Evolutionary conservation across 2,113 vertebrate species (phyloP).

Genomic region (Phalacrocorax pelagicus): DNA sequence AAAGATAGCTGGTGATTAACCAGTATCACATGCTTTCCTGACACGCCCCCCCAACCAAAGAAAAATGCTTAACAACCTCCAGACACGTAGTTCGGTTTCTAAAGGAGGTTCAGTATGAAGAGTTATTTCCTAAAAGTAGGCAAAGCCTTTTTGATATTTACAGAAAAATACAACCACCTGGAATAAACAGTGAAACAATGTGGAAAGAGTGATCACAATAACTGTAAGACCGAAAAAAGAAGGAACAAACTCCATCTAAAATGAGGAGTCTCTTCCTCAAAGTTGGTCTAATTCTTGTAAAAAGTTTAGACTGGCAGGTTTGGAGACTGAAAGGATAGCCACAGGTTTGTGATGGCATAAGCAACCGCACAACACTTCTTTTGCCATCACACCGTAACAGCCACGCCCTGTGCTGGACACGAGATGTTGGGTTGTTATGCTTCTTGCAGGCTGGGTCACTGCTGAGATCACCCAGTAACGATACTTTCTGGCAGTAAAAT

Average conservation of each 20-base stretch:
- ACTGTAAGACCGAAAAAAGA: neutral
- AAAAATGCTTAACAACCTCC: neutral
- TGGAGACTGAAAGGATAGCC: neutral
- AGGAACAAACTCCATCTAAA: neutral
- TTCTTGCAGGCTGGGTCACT: neutral
- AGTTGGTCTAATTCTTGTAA: neutral
- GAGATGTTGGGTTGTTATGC: neutral
- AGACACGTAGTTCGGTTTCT: neutral
- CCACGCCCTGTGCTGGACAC: neutral
- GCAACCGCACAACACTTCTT: neutral
- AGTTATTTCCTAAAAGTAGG: neutral
- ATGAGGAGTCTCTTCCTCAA: neutral
- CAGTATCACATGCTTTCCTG: neutral
- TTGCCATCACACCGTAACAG: neutral
- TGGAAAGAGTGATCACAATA: neutral
- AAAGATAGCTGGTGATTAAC: neutral
- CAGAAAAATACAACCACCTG: constrained; percentile 41
- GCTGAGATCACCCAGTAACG: neutral
- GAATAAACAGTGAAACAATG: constrained; percentile 34
- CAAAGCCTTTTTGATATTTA: constrained; percentile 55
- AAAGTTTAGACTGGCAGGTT: neutral
- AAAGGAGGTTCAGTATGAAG: neutral
- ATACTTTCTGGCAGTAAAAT: neutral
- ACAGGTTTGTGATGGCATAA: neutral
- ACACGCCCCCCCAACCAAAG: neutral